Evolutionary conservation across 2,797 vertebrate species (phyloP).

Genomic region (Mico argentatus): DNA sequence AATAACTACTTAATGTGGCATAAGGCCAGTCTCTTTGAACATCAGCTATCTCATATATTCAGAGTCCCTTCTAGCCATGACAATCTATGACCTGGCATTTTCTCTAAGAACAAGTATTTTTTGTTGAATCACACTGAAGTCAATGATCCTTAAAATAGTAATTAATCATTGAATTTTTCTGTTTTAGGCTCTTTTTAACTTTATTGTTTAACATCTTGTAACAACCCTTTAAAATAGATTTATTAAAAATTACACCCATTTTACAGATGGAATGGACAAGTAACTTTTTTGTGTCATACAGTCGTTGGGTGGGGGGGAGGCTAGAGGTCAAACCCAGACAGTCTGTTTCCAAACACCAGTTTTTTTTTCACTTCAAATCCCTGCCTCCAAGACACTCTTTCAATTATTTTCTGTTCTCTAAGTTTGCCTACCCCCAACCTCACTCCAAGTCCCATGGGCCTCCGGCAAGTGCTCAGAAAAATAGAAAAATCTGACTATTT

Average conservation of each 20-base stretch:
- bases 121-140: background rate
- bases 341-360: background rate
- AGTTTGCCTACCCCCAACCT: background rate
- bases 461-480: background rate
- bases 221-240: background rate
- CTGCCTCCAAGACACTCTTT: background rate
- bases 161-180: background rate
- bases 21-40: background rate
- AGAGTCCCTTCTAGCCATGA: background rate
- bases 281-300: background rate
- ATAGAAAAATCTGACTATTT: background rate
- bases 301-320: too few species aligned
- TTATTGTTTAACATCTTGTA: constrained; percentile 6
- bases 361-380: background rate
- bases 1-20: background rate
- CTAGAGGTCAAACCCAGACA: background rate
- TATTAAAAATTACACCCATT: background rate
- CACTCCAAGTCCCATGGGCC: background rate
- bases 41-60: background rate
- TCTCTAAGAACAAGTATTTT: background rate
- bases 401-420: background rate
- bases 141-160: background rate
- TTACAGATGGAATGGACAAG: background rate
- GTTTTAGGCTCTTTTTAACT: constrained; percentile 25
- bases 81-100: background rate